These are phyloP conservation scores for Lophotriccus pileatus DNA, from an alignment of 2,797 vertebrate genomes.

Conservation along the genomic window DNA sequence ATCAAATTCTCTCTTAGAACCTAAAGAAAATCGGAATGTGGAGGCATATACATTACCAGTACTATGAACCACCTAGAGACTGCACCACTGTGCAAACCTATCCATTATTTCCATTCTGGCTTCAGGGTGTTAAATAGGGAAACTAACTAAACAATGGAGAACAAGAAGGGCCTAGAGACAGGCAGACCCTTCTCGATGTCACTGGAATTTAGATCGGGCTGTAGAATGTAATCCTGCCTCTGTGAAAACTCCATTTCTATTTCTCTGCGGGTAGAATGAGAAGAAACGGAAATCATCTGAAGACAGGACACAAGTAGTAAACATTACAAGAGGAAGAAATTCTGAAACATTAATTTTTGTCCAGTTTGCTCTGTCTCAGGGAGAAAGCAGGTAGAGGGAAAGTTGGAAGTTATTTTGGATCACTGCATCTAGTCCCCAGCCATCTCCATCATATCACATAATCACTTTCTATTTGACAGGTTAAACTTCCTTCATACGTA, in stretches of 20 bases:
- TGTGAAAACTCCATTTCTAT: background rate
- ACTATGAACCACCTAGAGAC: background rate
- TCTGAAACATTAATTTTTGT: background rate
- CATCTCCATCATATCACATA: background rate
- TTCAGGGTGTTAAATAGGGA: fast-evolving
- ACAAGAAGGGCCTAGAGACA: background rate
- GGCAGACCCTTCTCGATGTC: background rate
- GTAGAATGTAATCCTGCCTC: background rate
- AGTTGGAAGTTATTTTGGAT: background rate
- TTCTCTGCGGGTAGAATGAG: background rate
- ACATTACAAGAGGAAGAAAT: background rate
- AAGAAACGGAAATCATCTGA: background rate
- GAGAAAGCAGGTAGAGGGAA: fast-evolving
- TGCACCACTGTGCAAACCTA: background rate
- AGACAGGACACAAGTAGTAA: background rate
- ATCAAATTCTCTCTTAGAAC: background rate
- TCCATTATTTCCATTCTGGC: background rate
- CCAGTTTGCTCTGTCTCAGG: background rate
- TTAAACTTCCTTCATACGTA: background rate
- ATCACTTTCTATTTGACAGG: background rate
- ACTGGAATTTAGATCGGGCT: background rate
- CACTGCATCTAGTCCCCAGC: background rate
- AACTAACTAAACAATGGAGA: background rate
- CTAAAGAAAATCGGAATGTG: background rate
- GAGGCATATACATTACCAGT: background rate